Conservation (phyloP, 2,888 invertebrate species). For the Schizotus pectinicornis region DNA sequence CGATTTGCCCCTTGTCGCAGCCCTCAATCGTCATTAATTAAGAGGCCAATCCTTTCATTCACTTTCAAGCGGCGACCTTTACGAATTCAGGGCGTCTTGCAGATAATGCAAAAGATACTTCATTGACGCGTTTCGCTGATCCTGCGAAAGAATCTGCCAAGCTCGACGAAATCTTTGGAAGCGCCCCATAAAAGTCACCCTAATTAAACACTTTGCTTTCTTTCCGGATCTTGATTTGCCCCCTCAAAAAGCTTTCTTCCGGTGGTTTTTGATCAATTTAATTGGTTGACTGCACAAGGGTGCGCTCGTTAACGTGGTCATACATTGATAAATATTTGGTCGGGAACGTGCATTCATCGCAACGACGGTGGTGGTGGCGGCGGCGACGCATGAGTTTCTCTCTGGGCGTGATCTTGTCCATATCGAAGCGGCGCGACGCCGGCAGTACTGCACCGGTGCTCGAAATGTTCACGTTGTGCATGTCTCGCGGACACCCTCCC, state of each 20-base stretch:
- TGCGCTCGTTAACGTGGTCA: too few species aligned
- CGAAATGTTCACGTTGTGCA: slow-evolving; percentile 53
- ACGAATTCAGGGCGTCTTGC: too few species aligned
- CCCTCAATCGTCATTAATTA: too few species aligned
- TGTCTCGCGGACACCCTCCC: slow-evolving; percentile 52
- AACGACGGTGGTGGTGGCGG: slow-evolving; percentile 19
- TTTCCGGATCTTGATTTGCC: too few species aligned
- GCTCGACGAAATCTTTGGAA: too few species aligned
- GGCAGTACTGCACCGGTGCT: slow-evolving; percentile 38
- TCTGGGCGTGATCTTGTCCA: slow-evolving; percentile 27
- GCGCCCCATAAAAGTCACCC: not conserved
- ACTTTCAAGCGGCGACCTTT: too few species aligned
- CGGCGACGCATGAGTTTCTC: slow-evolving; percentile 27
- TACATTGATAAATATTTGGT: slow-evolving; percentile 4
- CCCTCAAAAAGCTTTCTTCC: too few species aligned
- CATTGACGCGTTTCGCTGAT: too few species aligned
- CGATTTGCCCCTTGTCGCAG: too few species aligned
- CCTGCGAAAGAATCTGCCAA: too few species aligned
- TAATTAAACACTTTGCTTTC: not conserved
- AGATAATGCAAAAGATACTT: too few species aligned
- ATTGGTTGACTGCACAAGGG: not conserved
- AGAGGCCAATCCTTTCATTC: too few species aligned
- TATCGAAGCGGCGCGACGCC: slow-evolving; percentile 23
- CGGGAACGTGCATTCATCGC: slow-evolving; percentile 2
- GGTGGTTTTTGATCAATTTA: not conserved